Conservation (phyloP, 2,113 vertebrate genomes). For the Lophius piscatorius region DNA sequence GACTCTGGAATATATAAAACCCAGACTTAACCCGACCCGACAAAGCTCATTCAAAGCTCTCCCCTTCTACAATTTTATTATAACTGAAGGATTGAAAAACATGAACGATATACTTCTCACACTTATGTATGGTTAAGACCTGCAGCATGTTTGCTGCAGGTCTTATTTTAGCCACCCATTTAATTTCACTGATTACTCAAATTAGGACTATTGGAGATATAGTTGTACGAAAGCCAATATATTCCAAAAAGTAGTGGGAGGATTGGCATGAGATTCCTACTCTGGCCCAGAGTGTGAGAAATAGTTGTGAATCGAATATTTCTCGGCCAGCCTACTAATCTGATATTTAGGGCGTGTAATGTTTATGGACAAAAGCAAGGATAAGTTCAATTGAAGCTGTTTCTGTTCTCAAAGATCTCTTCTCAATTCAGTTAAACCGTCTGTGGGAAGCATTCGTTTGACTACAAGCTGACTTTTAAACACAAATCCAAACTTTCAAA, state of each 20-base stretch:
- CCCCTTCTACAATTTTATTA: not conserved
- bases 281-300: too few species aligned
- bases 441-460: not conserved
- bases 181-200: not conserved
- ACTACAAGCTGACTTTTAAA: not conserved
- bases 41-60: too few species aligned
- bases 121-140: not conserved
- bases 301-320: not conserved
- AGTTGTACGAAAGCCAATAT: not conserved
- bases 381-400: not conserved
- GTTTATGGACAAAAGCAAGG: not conserved
- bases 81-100: conserved; percentile 10
- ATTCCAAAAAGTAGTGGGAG: not conserved
- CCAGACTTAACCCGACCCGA: too few species aligned
- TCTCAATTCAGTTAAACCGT: too few species aligned
- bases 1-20: not conserved
- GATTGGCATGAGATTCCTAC: not conserved
- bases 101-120: not conserved
- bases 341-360: not conserved
- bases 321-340: not conserved
- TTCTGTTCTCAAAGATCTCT: not conserved
- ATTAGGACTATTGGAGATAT: not conserved
- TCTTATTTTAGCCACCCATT: too few species aligned
- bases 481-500: too few species aligned
- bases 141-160: too few species aligned